Evolutionary conservation across 2,113 vertebrate genomes (phyloP), one percentile per base, ranked within the genome.

Genomic region (Parus major): DNA sequence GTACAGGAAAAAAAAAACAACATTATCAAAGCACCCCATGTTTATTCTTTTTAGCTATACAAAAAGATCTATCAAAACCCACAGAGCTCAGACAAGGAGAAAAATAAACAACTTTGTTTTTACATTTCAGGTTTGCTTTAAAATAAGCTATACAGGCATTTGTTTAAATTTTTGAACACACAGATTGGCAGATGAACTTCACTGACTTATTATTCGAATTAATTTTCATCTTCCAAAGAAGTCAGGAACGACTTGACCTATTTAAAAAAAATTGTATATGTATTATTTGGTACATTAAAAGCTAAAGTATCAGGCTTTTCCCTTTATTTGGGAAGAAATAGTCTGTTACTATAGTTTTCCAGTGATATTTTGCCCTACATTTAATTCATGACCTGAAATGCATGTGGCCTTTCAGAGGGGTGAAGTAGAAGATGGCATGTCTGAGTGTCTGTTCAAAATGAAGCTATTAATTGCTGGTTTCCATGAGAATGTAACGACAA

Each of bases 191-290:
- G 7, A 18, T 53, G 18, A 46, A 15, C 12, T 72, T 64, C 17
- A 52, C 15, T 5, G 8, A 23, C 8, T 72, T 64, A 7, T 31
- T 12, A 20, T 12, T 33, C 1, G 3, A 13, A 33, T 60, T 21
- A 42, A 27, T 65, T 61, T 82, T 75, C 17, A 5, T 79, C 1
- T 18, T 86, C 24, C 41, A 93, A 92, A 23, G 78, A 91, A 83
- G 47, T 64, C 81, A 97, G 78, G 66, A 96, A 97, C 18, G 81
- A 93, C 39, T 95, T 96, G 21, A 96, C 93, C 96, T 97, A 61
- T 84, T 84, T 7, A 66, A 61, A 84, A 46, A 42, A 24, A 55
- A 29, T 88, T 27, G 3, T 3, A 9, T 13, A 27, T 25, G 0
- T 55, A 42, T 5, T 53, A 41, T 53, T 52, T 2, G 0, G 29